Evolutionary conservation across 1,140 invertebrate genomes (phyloP), one percentile per base, ranked within the genome.

Genomic region (Drosophila sproati): DNA sequence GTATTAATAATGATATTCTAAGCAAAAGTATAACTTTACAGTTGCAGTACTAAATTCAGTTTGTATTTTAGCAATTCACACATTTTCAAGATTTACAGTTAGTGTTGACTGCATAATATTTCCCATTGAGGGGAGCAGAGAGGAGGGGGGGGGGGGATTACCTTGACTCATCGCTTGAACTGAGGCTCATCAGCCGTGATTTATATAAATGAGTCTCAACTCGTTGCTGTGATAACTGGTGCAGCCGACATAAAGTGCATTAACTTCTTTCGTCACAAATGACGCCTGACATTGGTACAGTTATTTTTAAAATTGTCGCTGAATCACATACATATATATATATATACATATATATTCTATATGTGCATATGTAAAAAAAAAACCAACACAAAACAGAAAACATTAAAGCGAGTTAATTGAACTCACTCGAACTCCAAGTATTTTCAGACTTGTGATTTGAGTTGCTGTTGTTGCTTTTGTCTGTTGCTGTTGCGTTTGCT

Each of bases 211-310:
- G 34, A 34, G n/a, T 48, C 63, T 66, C 12, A 69, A 77, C 73
- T 75, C 67, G 81, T 85, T 80, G 55, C 57, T 78, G 37, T 39
- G 68, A 70, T 70, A 63, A 62, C 37, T 54, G 3, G 7, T 7
- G 48, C 20, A 39, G 29, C 35, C 55, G 32, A 55, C 69, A 75
- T 71, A 39, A 63, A 74, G 80, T 88, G 85, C 83, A 85, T 83
- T 89, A 88, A 88, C 85, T 89, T 78, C 75, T 83, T 89, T 71
- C 79, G 64, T 86, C 73, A 80, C 66, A 82, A 82, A 73, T 70
- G 41, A 64, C 34, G 64, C 39, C 62, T 89, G 85, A 52, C 85
- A 89, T 85, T 89, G 86, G 74, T 89, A 89, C 85, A 89, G 85
- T 89, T 89, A 89, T 85, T 61, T 79, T 61, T 62, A 73, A 71